phyloP scores from a whole-genome alignment of 1,140 invertebrate species.

The Subanguina moxae region DNA sequence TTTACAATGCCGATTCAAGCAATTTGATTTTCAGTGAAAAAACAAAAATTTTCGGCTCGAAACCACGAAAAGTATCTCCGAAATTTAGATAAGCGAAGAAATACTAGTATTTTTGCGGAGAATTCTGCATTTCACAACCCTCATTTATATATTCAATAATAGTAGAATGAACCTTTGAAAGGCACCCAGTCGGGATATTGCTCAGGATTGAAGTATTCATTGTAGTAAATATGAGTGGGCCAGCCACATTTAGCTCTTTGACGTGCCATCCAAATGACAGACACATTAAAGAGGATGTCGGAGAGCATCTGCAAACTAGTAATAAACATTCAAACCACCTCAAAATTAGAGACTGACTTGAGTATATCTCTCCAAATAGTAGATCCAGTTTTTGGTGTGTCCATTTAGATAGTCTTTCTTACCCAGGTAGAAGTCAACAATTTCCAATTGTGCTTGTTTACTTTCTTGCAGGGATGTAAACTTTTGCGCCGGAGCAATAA shows the following conservation, averaged over 20 bases:
- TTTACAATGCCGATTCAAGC: too few relatives aligned
- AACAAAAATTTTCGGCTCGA: too few relatives aligned
- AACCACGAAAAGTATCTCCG: too few relatives aligned
- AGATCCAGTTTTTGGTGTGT: constrained; percentile 11
- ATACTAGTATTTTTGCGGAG: too few relatives aligned
- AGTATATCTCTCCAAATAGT: constrained; percentile 32
- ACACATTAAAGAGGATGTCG: constrained; percentile 37
- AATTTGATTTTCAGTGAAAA: too few relatives aligned
- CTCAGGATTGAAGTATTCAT: constrained; percentile 31
- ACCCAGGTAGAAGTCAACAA: constrained; percentile 24
- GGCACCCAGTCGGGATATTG: constrained; percentile 30
- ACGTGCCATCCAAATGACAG: constrained; percentile 24
- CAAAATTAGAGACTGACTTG: constrained; percentile 3
- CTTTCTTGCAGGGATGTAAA: constrained; percentile 9
- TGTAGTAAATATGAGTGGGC: constrained; percentile 32
- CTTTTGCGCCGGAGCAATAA: constrained; percentile 11
- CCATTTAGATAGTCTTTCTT: neutral
- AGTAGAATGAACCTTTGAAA: constrained; percentile 14
- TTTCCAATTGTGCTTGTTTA: constrained; percentile 9
- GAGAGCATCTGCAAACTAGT: constrained; percentile 29
- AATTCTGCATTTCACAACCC: too few relatives aligned
- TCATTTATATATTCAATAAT: too few relatives aligned
- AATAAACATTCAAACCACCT: neutral
- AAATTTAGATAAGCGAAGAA: too few relatives aligned
- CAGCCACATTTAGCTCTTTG: constrained; percentile 20